These are phyloP conservation scores for Agrochola lychnidis DNA, from an alignment of 2,888 invertebrate genomes.

Conservation along the genomic window DNA sequence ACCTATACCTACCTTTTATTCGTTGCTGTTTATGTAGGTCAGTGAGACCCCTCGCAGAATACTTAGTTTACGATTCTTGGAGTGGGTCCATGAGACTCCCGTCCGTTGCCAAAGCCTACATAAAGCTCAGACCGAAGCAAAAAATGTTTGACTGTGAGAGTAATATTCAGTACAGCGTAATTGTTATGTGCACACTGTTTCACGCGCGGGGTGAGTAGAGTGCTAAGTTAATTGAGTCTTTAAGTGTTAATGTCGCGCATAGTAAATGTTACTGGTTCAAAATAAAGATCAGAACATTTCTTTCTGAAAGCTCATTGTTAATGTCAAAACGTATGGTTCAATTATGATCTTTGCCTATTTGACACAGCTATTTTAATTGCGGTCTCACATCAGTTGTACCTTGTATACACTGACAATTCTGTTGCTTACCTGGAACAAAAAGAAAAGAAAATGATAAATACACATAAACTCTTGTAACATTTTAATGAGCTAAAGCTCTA, in stretches of 20 bases:
- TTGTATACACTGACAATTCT: too few relatives aligned
- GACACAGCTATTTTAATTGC: not conserved
- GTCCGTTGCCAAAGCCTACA: conserved; percentile 8
- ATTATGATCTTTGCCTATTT: not conserved
- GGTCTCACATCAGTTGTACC: not conserved
- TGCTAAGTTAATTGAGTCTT: not conserved
- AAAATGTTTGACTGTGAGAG: not conserved
- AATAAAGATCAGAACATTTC: not conserved
- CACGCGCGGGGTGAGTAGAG: not conserved
- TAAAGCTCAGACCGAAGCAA: conserved; percentile 3
- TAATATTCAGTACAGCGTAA: not conserved
- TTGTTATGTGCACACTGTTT: not conserved
- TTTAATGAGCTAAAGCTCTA: too few relatives aligned
- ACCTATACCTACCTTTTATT: not conserved
- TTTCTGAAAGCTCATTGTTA: not conserved
- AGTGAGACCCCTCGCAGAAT: conserved; percentile 48
- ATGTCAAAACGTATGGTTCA: not conserved
- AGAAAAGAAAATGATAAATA: not conserved
- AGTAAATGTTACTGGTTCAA: not conserved
- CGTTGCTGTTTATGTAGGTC: conserved; percentile 26
- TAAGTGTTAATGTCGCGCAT: not conserved
- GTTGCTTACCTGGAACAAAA: conserved; percentile 2
- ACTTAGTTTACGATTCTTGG: conserved; percentile 73
- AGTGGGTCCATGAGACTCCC: conserved; percentile 66
- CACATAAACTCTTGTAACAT: too few relatives aligned